Percentiles rank a stretch among this genome's conserved stretches.
Evolutionary conservation across 2,888 invertebrate genomes (phyloP).

Genomic region (Erynnis tages): DNA sequence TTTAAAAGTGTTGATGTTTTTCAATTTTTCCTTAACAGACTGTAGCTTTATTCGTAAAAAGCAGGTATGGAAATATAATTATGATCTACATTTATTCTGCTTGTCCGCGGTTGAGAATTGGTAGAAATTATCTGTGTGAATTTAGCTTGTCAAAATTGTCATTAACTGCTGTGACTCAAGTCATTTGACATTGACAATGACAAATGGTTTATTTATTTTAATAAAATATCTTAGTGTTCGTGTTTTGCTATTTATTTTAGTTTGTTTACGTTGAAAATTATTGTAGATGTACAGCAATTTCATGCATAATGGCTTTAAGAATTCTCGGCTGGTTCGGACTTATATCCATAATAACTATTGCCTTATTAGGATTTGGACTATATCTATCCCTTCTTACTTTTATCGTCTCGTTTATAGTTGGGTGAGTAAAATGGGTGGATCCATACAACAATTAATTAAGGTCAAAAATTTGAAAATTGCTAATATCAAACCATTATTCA

Average conservation of each 20-base stretch:
- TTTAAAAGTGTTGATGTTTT: too few relatives aligned
- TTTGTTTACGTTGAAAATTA: conserved; percentile 17
- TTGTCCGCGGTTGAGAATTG: too few relatives aligned
- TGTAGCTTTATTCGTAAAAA: too few relatives aligned
- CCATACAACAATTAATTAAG: conserved; percentile 1
- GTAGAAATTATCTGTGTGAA: too few relatives aligned
- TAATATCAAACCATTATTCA: conserved; percentile 31
- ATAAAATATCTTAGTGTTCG: too few relatives aligned
- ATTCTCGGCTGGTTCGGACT: conserved; percentile 66
- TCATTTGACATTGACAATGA: too few relatives aligned
- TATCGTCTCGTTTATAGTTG: conserved; percentile 64
- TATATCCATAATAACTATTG: conserved; percentile 62
- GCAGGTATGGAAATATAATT: too few relatives aligned
- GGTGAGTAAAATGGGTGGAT: conserved; percentile 55
- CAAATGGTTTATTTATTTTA: too few relatives aligned
- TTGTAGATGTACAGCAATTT: background rate
- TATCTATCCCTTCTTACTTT: conserved; percentile 64
- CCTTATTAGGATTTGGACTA: conserved; percentile 66
- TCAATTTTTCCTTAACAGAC: too few relatives aligned
- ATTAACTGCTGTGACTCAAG: too few relatives aligned
- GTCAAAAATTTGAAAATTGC: background rate
- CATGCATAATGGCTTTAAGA: conserved; percentile 48
- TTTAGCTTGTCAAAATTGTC: too few relatives aligned
- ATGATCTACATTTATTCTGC: too few relatives aligned
- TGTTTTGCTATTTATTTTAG: conserved; percentile 17